These are phyloP conservation scores for Scaptomyza hsui DNA, from an alignment of 1,140 invertebrate species.

Conservation along the genomic window DNA sequence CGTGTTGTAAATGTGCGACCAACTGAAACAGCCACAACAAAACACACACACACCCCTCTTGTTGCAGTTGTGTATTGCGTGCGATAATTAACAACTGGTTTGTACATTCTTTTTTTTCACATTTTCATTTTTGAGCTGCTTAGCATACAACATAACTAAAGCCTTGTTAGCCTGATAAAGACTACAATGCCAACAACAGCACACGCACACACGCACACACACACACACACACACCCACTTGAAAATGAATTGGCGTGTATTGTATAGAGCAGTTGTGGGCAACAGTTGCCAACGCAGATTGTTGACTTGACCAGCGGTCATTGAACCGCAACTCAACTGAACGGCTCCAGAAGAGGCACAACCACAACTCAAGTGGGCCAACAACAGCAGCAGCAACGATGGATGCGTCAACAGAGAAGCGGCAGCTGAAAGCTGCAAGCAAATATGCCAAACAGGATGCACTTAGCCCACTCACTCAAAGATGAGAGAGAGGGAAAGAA, in stretches of 20 bases:
- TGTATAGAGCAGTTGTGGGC: slow-evolving; percentile 34
- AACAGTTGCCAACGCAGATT: slow-evolving; percentile 38
- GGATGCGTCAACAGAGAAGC: background rate
- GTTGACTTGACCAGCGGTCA: slow-evolving; percentile 59
- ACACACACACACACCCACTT: slow-evolving; percentile 39
- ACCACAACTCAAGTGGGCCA: slow-evolving; percentile 19
- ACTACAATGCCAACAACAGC: slow-evolving; percentile 37
- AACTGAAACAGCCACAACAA: slow-evolving; percentile 28
- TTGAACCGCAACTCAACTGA: slow-evolving; percentile 39
- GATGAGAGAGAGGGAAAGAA: no score
- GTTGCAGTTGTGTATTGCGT: slow-evolving; percentile 60
- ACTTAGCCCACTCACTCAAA: background rate
- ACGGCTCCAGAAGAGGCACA: background rate
- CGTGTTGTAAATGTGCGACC: slow-evolving; percentile 33
- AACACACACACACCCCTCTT: background rate
- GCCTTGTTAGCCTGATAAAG: slow-evolving; percentile 72
- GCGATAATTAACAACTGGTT: slow-evolving; percentile 75
- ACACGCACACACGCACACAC: background rate
- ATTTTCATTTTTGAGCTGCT: slow-evolving; percentile 54
- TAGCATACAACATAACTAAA: slow-evolving; percentile 74
- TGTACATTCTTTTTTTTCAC: slow-evolving; percentile 1
- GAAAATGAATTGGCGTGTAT: slow-evolving; percentile 63
- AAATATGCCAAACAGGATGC: slow-evolving; percentile 14
- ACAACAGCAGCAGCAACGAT: background rate
- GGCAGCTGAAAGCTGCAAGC: background rate